Evolutionary conservation across 2,113 vertebrate genomes (phyloP).

Genomic region (Vanacampus margaritifer): DNA sequence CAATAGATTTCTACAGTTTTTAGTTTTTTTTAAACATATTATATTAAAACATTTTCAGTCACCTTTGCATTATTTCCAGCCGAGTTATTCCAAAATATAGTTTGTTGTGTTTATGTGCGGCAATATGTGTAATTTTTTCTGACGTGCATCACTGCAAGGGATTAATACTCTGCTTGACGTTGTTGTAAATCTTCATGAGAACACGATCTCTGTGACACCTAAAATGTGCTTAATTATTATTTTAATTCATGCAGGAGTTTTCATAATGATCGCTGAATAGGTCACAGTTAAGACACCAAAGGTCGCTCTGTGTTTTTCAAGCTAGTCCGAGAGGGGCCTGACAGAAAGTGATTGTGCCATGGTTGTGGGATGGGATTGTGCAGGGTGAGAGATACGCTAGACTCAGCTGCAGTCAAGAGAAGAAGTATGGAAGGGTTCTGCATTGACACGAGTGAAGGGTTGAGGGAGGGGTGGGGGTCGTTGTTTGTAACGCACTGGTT

Average conservation of each 20-base stretch:
- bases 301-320: slow-evolving; percentile 35
- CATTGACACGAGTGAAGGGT: slow-evolving; percentile 44
- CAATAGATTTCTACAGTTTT: not conserved
- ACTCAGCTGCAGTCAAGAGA: slow-evolving; percentile 40
- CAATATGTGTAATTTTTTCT: not conserved
- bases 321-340: slow-evolving; percentile 57
- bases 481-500: slow-evolving; percentile 52
- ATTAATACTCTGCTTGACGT: not conserved
- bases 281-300: slow-evolving; percentile 45
- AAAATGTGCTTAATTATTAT: not conserved
- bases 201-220: not conserved
- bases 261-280: slow-evolving; percentile 23
- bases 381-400: slow-evolving; percentile 22
- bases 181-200: not conserved
- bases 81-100: slow-evolving; percentile 23
- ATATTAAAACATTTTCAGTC: too few species aligned
- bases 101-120: slow-evolving; percentile 11
- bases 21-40: too few species aligned
- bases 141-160: not conserved
- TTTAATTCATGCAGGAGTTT: slow-evolving; percentile 26
- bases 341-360: slow-evolving; percentile 58
- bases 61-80: not conserved
- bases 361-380: slow-evolving; percentile 32
- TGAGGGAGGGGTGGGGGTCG: slow-evolving; percentile 4
- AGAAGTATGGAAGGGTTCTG: slow-evolving; percentile 41